Base-by-base conservation (phyloP, 2,113 vertebrate species). In the Cheirogaleus medius region DNA sequence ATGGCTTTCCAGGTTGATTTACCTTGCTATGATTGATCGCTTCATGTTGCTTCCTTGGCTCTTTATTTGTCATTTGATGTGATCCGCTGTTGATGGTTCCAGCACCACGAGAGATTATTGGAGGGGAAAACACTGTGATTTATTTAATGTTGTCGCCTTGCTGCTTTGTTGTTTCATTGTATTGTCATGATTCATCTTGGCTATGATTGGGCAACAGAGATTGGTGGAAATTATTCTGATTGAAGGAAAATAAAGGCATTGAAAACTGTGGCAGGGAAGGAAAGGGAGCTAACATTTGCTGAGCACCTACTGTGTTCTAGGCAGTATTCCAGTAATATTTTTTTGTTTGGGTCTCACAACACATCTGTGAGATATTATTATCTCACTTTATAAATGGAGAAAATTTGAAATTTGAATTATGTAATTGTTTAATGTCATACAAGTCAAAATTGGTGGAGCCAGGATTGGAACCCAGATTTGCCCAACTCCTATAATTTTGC, bases 341-440 rank as follows among this genome's bases (percentile, higher is more conserved):
- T 69, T 82, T 80, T 74, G 34, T 91, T 88, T 93, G 87, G 74
- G 29, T 17, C 29, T 96, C 32, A 78, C 39, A 90, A 76, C 17
- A 56, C 5, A 87, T 18, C 39, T 68, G 14, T 44, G 73, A 94
- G 80, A 49, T 20, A 87, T 86, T 83, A 88, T 86, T 56, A 54
- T 93, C 10, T 80, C 87, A 29, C 74, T 93, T 96, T 78, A 86
- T 32, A 90, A 96, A 94, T 63, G 34, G 83, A 80, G 69, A 97
- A 58, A 93, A 71, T 93, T 94, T 32, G 17, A 58, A 93, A 71
- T 93, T 94, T 32, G 17, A n/a, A 54, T 94, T 27, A 27, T 56
- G 20, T 74, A 87, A 92, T 56, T 58, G 12, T 20, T 94, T 93
- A 66, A 85, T 66, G 58, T 95, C 60, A 95, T 42, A 49, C 15